Evolutionary conservation across 1,140 invertebrate species (phyloP).

Genomic region (Sinella curviseta): DNA sequence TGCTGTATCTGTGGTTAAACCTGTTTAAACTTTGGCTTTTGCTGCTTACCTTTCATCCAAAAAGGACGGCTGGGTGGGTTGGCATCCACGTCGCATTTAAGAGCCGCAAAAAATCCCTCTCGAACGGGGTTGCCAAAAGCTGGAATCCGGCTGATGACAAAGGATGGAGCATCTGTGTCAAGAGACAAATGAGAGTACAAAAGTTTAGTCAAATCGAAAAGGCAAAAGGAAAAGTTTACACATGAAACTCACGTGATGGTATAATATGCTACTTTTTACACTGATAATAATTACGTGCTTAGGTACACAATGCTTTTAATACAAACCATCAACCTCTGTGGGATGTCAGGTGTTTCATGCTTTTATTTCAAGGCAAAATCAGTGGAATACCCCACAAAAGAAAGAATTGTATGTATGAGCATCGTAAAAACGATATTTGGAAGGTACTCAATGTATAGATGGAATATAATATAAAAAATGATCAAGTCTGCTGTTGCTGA

Average conservation of each 20-base stretch:
- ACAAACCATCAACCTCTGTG: no score
- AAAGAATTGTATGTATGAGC: no score
- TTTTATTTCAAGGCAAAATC: no score
- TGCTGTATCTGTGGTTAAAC: neutral
- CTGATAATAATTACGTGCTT: neutral
- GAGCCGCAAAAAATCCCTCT: conserved; percentile 78
- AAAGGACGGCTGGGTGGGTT: conserved; percentile 82
- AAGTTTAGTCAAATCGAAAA: neutral
- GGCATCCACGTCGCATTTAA: conserved; percentile 86
- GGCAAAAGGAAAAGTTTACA: conserved; percentile 3
- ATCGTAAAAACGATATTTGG: no score
- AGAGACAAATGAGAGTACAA: conserved; percentile 4
- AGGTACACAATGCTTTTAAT: no score
- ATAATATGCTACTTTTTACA: neutral
- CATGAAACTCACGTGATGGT: neutral
- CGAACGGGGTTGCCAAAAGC: conserved; percentile 82
- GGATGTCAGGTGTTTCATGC: no score
- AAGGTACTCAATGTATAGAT: no score
- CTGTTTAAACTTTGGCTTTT: neutral
- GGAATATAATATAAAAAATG: no score
- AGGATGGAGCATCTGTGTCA: conserved; percentile 78
- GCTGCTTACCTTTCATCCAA: conserved; percentile 72
- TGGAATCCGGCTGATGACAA: conserved; percentile 82
- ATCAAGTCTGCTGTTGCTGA: no score
- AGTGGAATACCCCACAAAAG: no score